These are phyloP conservation scores for Ivindomyrus marchei DNA, from an alignment of 2,113 vertebrate genomes.

Conservation along the genomic window DNA sequence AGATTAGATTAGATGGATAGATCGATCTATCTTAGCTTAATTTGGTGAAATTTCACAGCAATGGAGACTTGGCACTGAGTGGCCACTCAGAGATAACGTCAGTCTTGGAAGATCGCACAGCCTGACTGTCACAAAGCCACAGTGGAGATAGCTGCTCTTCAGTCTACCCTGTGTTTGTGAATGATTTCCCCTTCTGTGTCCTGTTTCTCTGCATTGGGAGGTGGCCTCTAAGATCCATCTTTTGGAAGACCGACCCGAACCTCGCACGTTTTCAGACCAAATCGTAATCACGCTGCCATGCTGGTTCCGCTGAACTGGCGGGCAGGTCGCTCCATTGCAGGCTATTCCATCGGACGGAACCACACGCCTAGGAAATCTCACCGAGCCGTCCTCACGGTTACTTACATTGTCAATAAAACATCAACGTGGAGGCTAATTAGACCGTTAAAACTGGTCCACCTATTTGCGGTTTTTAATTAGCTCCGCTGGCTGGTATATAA, in stretches of 20 bases:
- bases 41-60: too few species aligned
- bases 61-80: too few species aligned
- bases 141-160: neutral
- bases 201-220: neutral
- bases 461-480: constrained; percentile 2
- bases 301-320: neutral
- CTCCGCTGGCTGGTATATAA: neutral
- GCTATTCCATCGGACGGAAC: neutral
- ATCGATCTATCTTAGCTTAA: too few species aligned
- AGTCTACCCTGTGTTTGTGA: neutral
- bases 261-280: neutral
- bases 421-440: neutral
- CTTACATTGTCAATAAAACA: neutral
- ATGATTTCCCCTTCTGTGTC: neutral
- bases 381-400: neutral
- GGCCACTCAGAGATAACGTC: neutral
- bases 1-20: too few species aligned
- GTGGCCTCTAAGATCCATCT: neutral
- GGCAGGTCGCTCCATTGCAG: neutral
- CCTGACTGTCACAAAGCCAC: too few species aligned
- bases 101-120: too few species aligned
- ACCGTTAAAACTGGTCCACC: neutral
- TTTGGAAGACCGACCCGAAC: neutral
- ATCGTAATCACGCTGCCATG: neutral
- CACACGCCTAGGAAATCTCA: neutral